These are phyloP conservation scores for Chaetophractus vellerosus DNA, from an alignment of 2,797 vertebrate species.

Conservation along the genomic window DNA sequence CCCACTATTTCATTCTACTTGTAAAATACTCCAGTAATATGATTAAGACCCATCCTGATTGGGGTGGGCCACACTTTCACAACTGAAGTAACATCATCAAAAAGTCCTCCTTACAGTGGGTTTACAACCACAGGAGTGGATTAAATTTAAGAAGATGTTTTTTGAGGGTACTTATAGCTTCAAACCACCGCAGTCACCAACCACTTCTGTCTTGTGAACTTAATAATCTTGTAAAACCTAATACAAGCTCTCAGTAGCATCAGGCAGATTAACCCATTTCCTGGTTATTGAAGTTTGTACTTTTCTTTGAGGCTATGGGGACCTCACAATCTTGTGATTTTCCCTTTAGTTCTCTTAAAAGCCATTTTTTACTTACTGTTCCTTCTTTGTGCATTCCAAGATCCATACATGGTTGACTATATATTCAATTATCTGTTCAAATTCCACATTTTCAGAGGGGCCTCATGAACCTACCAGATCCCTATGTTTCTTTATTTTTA, in stretches of 20 bases:
- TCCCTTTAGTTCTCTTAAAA: too few species aligned
- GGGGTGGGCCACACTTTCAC: too few species aligned
- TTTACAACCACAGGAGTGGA: too few species aligned
- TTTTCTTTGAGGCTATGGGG: background rate
- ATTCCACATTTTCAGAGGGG: background rate
- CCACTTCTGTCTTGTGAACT: background rate
- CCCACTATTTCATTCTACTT: too few species aligned
- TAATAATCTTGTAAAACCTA: too few species aligned
- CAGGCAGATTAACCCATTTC: background rate
- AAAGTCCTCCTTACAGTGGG: too few species aligned
- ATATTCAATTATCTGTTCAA: background rate
- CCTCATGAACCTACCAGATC: background rate
- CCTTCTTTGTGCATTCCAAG: background rate
- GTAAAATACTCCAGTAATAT: too few species aligned
- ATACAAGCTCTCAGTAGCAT: background rate
- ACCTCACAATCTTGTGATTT: background rate
- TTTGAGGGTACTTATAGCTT: too few species aligned
- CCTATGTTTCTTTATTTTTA: background rate
- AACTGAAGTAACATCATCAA: too few species aligned
- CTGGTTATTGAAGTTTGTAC: background rate
- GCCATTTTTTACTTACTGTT: too few species aligned
- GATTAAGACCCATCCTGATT: too few species aligned
- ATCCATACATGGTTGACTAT: background rate
- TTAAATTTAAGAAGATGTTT: too few species aligned
- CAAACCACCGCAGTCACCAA: background rate